Conservation (phyloP, 1,140 invertebrate genomes). For the Caenorhabditis tropicalis region DNA sequence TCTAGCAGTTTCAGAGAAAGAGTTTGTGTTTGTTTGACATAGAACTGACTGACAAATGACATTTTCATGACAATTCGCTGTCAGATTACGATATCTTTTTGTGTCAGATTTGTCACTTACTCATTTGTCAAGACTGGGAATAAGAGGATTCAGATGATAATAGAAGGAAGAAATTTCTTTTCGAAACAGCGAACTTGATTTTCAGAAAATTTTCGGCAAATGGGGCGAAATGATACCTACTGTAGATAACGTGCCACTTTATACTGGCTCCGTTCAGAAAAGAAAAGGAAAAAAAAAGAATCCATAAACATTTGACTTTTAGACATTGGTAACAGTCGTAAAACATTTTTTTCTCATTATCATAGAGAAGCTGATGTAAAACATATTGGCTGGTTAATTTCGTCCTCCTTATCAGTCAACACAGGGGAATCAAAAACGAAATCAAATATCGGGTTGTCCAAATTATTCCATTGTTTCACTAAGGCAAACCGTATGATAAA, state of each 20-base stretch:
- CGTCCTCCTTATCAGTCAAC: neutral
- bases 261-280: too few species aligned
- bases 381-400: neutral
- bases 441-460: constrained; percentile 24
- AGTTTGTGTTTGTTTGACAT: neutral
- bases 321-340: neutral
- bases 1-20: neutral
- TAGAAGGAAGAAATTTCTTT: too few species aligned
- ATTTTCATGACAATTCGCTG: neutral
- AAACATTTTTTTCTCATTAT: neutral
- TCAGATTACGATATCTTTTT: too few species aligned
- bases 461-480: constrained; percentile 19
- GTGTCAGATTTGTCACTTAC: too few species aligned
- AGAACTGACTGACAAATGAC: neutral
- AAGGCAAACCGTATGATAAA: neutral
- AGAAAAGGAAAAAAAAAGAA: too few species aligned
- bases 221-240: too few species aligned
- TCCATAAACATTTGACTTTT: too few species aligned
- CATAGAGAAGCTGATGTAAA: neutral
- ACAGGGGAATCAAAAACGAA: constrained; percentile 6
- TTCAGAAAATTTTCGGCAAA: too few species aligned
- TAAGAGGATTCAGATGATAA: too few species aligned
- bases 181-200: too few species aligned
- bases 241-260: too few species aligned
- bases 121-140: too few species aligned